Percentiles rank a stretch among this genome's conserved stretches.
Evolutionary conservation across 2,888 invertebrate species (phyloP).

Genomic region (Copidosoma aretas): DNA sequence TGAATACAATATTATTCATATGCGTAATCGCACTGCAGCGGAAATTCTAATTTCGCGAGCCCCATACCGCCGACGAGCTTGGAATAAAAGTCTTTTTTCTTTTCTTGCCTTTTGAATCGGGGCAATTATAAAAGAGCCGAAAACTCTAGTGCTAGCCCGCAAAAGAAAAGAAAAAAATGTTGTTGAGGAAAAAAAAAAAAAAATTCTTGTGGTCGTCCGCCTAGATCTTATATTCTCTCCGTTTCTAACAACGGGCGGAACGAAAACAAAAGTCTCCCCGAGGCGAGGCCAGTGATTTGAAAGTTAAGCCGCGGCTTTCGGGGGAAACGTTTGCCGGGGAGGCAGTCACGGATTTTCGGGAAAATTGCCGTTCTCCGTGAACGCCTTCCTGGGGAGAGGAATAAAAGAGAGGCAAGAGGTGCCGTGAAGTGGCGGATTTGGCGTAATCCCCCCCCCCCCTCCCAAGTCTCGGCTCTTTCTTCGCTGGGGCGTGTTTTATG

Average conservation of each 20-base stretch:
- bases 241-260: not conserved
- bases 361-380: constrained; percentile 34
- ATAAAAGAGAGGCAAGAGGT: constrained; percentile 17
- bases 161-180: too few species aligned
- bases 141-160: too few species aligned
- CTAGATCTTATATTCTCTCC: not conserved
- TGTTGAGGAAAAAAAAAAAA: too few species aligned
- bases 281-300: constrained; percentile 35
- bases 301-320: constrained; percentile 38
- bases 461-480: constrained; percentile 27
- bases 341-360: constrained; percentile 33
- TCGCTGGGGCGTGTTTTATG: not conserved
- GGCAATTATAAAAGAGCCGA: too few species aligned
- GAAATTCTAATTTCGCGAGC: too few species aligned
- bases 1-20: too few species aligned
- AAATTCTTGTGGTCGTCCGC: not conserved
- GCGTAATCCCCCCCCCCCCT: constrained; percentile 23
- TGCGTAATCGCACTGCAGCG: too few species aligned
- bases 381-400: constrained; percentile 13
- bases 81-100: too few species aligned
- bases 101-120: too few species aligned
- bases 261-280: constrained; percentile 14
- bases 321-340: constrained; percentile 18
- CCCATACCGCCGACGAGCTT: too few species aligned
- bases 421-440: constrained; percentile 35